phyloP scores from a whole-genome alignment of 2,113 vertebrate genomes.

The Barbus barbus region DNA sequence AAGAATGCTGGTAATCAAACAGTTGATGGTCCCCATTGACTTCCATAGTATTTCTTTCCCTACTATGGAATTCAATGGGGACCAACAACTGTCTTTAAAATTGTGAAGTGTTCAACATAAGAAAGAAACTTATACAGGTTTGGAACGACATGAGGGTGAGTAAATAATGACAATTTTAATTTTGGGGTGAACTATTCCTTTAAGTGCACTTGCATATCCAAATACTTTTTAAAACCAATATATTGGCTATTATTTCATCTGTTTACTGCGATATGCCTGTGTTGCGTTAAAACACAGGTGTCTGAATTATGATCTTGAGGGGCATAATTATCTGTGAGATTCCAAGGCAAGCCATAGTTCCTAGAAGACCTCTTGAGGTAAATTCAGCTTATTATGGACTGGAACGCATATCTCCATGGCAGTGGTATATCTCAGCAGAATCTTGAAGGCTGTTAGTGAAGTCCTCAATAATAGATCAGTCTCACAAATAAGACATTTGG shows the following conservation, averaged over 20 bases:
- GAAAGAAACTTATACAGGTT: too few species aligned
- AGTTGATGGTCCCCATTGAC: too few species aligned
- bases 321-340: constrained; percentile 7
- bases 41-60: too few species aligned
- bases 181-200: too few species aligned
- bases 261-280: neutral
- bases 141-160: too few species aligned
- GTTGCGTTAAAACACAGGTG: neutral
- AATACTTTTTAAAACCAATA: too few species aligned
- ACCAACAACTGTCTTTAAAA: too few species aligned
- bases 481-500: constrained; percentile 22
- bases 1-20: too few species aligned
- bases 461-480: neutral
- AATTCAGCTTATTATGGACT: neutral
- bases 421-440: constrained; percentile 32
- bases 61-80: too few species aligned
- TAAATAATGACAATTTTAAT: too few species aligned
- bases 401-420: constrained; percentile 23
- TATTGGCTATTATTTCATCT: neutral
- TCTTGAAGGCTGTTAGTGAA: constrained; percentile 20
- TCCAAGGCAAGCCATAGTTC: neutral
- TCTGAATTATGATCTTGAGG: neutral
- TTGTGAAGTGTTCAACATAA: too few species aligned
- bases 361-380: neutral
- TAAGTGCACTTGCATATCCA: too few species aligned